These are phyloP conservation scores for Petromus typicus DNA, from an alignment of 2,113 vertebrate genomes.

Conservation along the genomic window DNA sequence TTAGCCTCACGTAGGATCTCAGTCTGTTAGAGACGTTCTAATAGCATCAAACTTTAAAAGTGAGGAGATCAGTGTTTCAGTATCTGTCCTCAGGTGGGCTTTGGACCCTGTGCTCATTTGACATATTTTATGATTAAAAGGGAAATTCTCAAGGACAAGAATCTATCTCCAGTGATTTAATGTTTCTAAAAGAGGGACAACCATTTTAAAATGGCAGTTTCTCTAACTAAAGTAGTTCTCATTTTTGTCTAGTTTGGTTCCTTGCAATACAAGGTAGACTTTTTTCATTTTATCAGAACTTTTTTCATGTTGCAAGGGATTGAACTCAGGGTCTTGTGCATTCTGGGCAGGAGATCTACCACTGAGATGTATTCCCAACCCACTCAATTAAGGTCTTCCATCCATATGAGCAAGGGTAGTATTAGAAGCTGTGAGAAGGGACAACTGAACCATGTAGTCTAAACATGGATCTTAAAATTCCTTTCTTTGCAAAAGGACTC, in stretches of 20 bases:
- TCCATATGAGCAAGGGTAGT: not conserved
- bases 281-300: not conserved
- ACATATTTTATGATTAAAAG: constrained; percentile 29
- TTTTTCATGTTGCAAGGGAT: not conserved
- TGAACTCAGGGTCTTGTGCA: not conserved
- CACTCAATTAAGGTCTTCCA: constrained; percentile 23
- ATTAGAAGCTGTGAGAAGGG: constrained; percentile 39
- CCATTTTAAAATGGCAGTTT: constrained; percentile 43
- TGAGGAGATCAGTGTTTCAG: not conserved
- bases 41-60: not conserved
- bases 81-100: not conserved
- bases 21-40: constrained; percentile 1
- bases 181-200: constrained; percentile 17
- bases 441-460: not conserved
- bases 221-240: constrained; percentile 35
- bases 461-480: not conserved
- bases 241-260: constrained; percentile 4
- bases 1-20: constrained; percentile 38
- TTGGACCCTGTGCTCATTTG: not conserved
- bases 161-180: not conserved
- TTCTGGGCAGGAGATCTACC: not conserved
- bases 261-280: constrained; percentile 1
- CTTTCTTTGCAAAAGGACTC: not conserved
- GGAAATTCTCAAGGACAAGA: not conserved
- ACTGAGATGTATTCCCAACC: not conserved